phyloP scores from a whole-genome alignment of 2,113 vertebrate species.

The Scolopax mira region DNA sequence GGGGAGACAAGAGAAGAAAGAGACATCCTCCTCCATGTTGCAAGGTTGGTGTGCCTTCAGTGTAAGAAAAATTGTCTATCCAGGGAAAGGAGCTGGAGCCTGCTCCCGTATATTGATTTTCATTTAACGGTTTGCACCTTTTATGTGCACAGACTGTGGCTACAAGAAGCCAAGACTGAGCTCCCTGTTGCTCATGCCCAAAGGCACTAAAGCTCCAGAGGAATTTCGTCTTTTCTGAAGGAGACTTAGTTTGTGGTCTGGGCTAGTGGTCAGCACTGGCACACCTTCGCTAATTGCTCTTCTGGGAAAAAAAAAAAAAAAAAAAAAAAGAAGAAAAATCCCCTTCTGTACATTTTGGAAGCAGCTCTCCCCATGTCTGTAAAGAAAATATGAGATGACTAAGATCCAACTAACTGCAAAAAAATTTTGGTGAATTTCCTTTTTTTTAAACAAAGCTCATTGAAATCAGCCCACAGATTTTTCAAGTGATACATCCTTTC shows the following conservation, averaged over 20 bases:
- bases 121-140: neutral
- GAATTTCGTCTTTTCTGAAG: neutral
- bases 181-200: neutral
- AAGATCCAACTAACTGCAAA: neutral
- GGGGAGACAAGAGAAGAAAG: neutral
- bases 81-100: neutral
- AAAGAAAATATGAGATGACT: neutral
- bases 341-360: neutral
- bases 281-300: neutral
- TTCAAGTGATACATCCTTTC: neutral
- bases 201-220: neutral
- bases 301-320: neutral
- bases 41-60: neutral
- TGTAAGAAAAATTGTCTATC: neutral
- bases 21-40: neutral
- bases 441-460: neutral
- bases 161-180: neutral
- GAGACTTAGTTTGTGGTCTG: neutral
- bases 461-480: neutral
- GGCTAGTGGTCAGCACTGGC: neutral
- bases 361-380: neutral
- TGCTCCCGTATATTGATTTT: neutral
- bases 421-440: neutral
- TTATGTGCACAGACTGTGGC: neutral
- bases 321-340: neutral